A percentile compares a stretch with the other conserved stretches of the same genome.
phyloP scores from a whole-genome alignment of 1,140 invertebrate species.

The Drosophila bocqueti region DNA sequence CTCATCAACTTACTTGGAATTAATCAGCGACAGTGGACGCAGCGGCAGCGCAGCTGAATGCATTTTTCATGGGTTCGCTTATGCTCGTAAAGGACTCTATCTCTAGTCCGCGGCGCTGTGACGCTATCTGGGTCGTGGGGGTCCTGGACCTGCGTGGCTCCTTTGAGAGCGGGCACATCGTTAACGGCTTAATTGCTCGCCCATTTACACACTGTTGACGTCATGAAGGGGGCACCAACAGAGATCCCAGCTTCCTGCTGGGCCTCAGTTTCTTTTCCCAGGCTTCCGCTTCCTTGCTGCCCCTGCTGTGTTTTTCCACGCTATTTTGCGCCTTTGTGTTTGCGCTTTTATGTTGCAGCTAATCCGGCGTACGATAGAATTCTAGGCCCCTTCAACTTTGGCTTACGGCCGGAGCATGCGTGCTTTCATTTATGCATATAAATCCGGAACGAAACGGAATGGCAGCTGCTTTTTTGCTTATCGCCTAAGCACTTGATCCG shows the following conservation, averaged over 20 bases:
- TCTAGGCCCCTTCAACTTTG: slow-evolving; percentile 45
- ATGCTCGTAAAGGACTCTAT: slow-evolving; percentile 47
- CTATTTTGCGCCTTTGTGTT: slow-evolving; percentile 34
- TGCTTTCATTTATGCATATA: slow-evolving; percentile 74
- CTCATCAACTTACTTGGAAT: slow-evolving; percentile 78
- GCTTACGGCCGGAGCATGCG: slow-evolving; percentile 48
- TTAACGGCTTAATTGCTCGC: slow-evolving; percentile 80
- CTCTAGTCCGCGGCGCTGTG: slow-evolving; percentile 13
- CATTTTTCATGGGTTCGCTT: slow-evolving; percentile 62
- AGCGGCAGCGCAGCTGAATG: slow-evolving; percentile 44
- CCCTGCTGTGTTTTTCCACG: slow-evolving; percentile 4
- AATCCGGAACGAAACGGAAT: slow-evolving; percentile 48
- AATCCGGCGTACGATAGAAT: slow-evolving; percentile 66
- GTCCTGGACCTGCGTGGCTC: slow-evolving; percentile 27
- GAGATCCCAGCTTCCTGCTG: slow-evolving; percentile 51
- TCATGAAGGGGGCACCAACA: slow-evolving; percentile 44
- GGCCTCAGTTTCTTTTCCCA: not conserved
- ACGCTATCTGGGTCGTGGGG: slow-evolving; percentile 24
- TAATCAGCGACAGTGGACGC: slow-evolving; percentile 71
- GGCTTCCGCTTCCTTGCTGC: not conserved
- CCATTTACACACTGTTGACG: slow-evolving; percentile 71
- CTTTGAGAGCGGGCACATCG: slow-evolving; percentile 74
- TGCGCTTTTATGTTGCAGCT: slow-evolving; percentile 66
- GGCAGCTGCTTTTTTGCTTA: slow-evolving; percentile 77
- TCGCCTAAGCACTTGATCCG: slow-evolving; percentile 77